Percentiles rank a stretch among this genome's conserved stretches.
Evolutionary conservation across 2,113 vertebrate genomes (phyloP).

Genomic region (Scomber colias): DNA sequence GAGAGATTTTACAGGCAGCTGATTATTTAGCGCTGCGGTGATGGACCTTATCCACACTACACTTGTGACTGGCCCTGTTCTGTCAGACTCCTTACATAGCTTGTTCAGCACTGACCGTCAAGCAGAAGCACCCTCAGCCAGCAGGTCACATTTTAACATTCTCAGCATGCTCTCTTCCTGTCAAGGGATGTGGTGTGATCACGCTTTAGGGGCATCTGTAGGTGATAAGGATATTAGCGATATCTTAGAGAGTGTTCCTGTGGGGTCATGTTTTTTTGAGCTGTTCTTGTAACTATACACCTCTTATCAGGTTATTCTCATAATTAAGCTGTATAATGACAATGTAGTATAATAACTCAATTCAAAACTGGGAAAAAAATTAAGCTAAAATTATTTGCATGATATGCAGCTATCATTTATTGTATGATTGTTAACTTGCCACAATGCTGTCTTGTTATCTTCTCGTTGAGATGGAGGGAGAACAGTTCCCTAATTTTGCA

Average conservation of each 20-base stretch:
- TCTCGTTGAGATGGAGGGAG: background rate
- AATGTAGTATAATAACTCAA: too few species aligned
- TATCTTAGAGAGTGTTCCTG: background rate
- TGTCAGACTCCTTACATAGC: conserved; percentile 39
- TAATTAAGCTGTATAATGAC: too few species aligned
- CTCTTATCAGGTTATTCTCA: background rate
- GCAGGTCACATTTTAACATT: background rate
- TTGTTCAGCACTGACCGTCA: conserved; percentile 44
- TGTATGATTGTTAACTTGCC: too few species aligned
- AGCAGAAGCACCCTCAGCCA: conserved; percentile 9
- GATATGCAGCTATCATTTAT: background rate
- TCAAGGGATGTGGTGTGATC: conserved; percentile 7
- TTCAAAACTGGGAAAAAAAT: background rate
- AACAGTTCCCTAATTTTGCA: background rate
- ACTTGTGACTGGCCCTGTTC: conserved; percentile 42
- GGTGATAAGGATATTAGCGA: conserved; percentile 4
- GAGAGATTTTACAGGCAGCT: conserved; percentile 25
- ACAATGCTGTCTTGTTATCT: background rate
- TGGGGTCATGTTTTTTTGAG: background rate
- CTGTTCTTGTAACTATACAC: background rate
- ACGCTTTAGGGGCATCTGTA: conserved; percentile 27
- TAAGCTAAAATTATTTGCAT: background rate
- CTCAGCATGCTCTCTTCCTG: conserved; percentile 8
- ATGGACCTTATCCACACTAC: background rate
- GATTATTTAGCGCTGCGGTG: conserved; percentile 36